Base-by-base conservation (phyloP, 2,113 vertebrate genomes). In the Aegithalos caudatus region DNA sequence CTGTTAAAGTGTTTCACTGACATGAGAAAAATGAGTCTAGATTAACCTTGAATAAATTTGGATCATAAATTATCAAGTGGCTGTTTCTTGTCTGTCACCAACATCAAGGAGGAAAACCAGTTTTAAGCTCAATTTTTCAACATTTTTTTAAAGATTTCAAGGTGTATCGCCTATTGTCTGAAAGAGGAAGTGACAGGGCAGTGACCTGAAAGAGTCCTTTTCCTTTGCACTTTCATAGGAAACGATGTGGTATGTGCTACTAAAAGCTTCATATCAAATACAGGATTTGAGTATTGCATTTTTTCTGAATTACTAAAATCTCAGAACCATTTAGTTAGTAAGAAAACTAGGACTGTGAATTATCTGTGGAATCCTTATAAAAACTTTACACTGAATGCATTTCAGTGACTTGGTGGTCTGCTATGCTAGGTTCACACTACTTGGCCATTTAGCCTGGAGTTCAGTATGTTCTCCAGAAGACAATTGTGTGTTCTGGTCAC, bases 31-130 rank as follows among this genome's bases (percentile, higher is more conserved):
- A 94, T 84, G 22, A 86, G 47, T 77, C 50, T 71, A 67, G 66
- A 60, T 83, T 94, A 88, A 84, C 64, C 64, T 35, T 81, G 77
- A 95, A 88, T 83, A 94, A 65, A 92, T 86, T 81, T 73, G 42
- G 33, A 19, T 92, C 72, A 58, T 88, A 81, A 92, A 92, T 92
- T 92, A 82, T 80, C 29, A 35, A 72, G 48, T 85, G 53, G 22
- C 45, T 81, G 11, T 25, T 95, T 86, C 31, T 88, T 88, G 38
- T 57, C 37, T 86, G 42, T 61, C 69, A 42, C 31, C 64, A 76
- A 14, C 13, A 56, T 62, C 62, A 86, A 82, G 25, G 64, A 69
- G 31, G 31, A 92, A 83, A 61, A 72, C 0, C 50, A 73, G 18
- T 70, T 92, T 80, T 62, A 77, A 81, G 35, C 8, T 91, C 56